Conservation (phyloP, 2,113 vertebrate species). For the Chamaea fasciata region DNA sequence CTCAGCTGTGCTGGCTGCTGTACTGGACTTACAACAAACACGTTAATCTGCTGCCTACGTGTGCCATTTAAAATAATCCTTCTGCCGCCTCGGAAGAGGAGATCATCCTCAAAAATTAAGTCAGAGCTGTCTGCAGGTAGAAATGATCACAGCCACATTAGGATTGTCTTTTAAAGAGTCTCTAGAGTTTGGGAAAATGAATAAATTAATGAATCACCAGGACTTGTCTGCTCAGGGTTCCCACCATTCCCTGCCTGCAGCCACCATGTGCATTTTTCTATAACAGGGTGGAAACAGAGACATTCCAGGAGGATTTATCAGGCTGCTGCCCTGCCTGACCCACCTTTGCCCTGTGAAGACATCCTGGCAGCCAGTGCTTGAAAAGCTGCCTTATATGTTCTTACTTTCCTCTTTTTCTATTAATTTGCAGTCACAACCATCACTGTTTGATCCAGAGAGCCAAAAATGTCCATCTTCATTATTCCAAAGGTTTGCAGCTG, state of each 20-base stretch:
- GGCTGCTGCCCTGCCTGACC: not conserved
- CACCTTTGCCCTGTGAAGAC: slow-evolving; percentile 4
- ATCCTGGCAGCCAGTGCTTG: not conserved
- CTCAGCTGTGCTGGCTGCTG: not conserved
- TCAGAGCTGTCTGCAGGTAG: not conserved
- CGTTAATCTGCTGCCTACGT: not conserved
- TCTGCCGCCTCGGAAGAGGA: not conserved
- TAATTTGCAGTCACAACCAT: not conserved
- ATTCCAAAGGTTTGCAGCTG: not conserved
- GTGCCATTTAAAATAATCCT: not conserved
- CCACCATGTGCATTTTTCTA: not conserved
- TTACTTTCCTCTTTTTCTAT: not conserved
- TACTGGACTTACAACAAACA: not conserved
- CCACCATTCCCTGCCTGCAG: not conserved
- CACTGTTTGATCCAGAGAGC: not conserved
- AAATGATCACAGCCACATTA: not conserved
- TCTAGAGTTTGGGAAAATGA: not conserved
- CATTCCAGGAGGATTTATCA: not conserved
- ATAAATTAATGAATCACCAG: not conserved
- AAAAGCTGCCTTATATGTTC: slow-evolving; percentile 16
- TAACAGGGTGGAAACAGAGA: not conserved
- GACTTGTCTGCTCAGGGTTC: not conserved
- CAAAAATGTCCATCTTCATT: not conserved
- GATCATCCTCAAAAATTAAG: not conserved
- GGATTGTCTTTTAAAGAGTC: not conserved